Conservation (phyloP, 2,113 vertebrate species). For the Telmatochromis sp. region DNA sequence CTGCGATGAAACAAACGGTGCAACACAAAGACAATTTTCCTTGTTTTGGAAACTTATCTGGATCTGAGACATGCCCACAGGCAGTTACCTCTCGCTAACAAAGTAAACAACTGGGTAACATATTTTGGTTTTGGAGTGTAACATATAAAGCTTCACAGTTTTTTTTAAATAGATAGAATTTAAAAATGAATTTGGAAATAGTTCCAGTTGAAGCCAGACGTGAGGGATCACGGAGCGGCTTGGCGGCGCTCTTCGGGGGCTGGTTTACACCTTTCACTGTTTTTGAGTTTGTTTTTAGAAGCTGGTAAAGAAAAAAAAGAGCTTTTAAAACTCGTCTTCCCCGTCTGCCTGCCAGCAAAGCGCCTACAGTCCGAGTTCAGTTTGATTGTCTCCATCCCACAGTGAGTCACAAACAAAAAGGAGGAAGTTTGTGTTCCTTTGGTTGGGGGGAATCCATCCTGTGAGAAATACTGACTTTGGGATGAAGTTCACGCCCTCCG, state of each 20-base stretch:
- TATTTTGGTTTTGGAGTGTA: neutral
- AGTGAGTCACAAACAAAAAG: neutral
- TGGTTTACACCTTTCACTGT: neutral
- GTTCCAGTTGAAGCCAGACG: neutral
- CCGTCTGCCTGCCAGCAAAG: neutral
- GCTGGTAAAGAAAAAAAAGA: neutral
- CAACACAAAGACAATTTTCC: neutral
- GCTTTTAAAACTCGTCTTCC: neutral
- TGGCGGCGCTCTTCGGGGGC: neutral
- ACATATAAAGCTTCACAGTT: neutral
- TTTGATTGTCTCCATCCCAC: neutral
- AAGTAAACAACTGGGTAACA: neutral
- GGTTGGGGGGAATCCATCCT: neutral
- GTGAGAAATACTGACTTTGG: neutral
- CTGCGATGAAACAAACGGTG: neutral
- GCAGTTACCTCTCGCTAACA: neutral
- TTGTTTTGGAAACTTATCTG: neutral
- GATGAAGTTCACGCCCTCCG: neutral
- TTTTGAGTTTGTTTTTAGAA: constrained; percentile 15
- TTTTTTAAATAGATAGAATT: neutral
- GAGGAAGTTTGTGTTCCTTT: neutral
- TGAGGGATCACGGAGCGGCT: neutral
- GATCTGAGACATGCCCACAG: neutral
- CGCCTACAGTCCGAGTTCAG: neutral
- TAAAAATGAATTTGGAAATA: neutral